These are phyloP conservation scores for Candoia aspera DNA, from an alignment of 2,113 vertebrate species.

Conservation along the genomic window DNA sequence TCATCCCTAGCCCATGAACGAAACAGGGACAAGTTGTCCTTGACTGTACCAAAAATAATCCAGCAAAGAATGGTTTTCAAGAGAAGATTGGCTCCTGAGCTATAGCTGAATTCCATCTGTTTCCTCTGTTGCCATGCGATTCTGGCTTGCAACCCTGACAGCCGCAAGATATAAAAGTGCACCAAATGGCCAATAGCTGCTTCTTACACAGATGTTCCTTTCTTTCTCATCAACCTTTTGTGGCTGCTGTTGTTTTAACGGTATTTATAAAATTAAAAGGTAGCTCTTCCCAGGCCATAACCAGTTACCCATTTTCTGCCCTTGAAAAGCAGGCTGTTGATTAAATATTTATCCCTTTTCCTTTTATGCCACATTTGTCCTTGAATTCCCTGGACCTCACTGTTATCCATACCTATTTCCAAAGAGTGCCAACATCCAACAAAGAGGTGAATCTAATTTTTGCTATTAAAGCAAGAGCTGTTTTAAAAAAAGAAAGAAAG, in stretches of 20 bases:
- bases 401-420: background rate
- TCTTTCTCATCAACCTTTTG: background rate
- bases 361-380: background rate
- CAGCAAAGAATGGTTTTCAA: background rate
- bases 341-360: background rate
- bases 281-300: conserved; percentile 1
- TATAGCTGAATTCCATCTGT: background rate
- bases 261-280: background rate
- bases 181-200: background rate
- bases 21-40: background rate
- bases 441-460: background rate
- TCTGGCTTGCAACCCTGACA: background rate
- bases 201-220: conserved; percentile 8
- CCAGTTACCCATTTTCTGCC: background rate
- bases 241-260: background rate
- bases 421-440: background rate
- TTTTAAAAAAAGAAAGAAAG: background rate
- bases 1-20: background rate
- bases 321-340: background rate
- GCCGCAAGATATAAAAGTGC: background rate
- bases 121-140: background rate
- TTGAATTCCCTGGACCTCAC: background rate
- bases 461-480: background rate
- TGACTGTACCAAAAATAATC: background rate
- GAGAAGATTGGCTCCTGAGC: background rate